Base-by-base conservation (phyloP, 2,888 invertebrate genomes). In the Scaptomyza flava region DNA sequence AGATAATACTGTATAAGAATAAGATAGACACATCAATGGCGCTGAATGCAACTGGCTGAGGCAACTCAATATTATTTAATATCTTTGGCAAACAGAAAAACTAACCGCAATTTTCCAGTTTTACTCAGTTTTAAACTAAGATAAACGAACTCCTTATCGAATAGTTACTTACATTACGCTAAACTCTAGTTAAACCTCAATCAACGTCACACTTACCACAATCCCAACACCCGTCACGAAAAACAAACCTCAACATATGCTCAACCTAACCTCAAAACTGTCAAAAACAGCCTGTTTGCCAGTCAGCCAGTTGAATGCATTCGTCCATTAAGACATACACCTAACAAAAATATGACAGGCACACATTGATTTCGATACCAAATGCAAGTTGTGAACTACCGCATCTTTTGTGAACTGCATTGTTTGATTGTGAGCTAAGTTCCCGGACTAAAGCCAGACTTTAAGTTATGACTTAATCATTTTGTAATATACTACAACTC, bases 391-490 rank as follows among this genome's bases (percentile, higher is more conserved):
- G 54, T 63, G 50, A 86, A 78, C 59, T 71, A 59, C 68, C 6
- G 45, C 14, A 47, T 43, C 53, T 65, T 68, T 70, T 80, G 80
- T 78, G 68, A 87, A 79, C 59, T 72, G 62, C 69, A 82, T 82
- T 81, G 72, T 87, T 84, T 85, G 80, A 84, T 84, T 84, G 83
- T 87, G 84, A 87, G 85, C 75, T 69, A 77, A 82, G 84, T 84
- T 87, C 80, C 85, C 58, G 50, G 50, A 84, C 64, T 76, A 17
- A 47, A 36, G 23, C 23, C 36, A 50, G 45, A 67, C 41, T 70
- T 78, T 81, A 83, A 54, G 77, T 82, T 68, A 76, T 66, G 66
- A 75, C 79, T 72, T 66, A 79, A 79, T 82, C 72, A 79, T 73
- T 87, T 76, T 87, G 87, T 82, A 87, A 87, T 79, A 82, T 87